Percentiles rank a stretch among this genome's conserved stretches.
These are phyloP conservation scores for Serranus cabrilla DNA, from an alignment of 2,797 vertebrate species.

Conservation along the genomic window DNA sequence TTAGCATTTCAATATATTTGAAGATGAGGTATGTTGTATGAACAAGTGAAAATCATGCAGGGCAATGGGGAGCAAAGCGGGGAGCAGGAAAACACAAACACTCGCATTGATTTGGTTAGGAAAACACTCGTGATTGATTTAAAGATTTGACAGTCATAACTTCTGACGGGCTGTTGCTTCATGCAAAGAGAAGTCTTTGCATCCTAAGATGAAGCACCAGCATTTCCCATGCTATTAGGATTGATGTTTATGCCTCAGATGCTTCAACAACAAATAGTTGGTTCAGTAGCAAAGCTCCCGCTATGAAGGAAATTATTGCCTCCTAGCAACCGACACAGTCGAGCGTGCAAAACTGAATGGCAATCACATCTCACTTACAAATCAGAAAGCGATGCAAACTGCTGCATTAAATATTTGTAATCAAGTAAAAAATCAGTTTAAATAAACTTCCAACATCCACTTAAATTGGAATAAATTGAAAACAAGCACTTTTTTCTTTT, in stretches of 20 bases:
- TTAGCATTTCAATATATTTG: slow-evolving; percentile 68
- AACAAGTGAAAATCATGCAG: slow-evolving; percentile 62
- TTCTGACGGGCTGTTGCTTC: slow-evolving; percentile 67
- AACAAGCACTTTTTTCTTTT: slow-evolving; percentile 38
- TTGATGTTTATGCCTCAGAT: slow-evolving; percentile 80
- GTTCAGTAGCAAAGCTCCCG: slow-evolving; percentile 70
- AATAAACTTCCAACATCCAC: slow-evolving; percentile 53
- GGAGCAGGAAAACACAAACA: slow-evolving; percentile 54
- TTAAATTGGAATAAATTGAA: slow-evolving; percentile 54
- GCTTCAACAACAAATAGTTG: slow-evolving; percentile 77
- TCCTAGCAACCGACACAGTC: slow-evolving; percentile 69
- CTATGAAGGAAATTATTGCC: slow-evolving; percentile 77
- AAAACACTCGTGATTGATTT: slow-evolving; percentile 72
- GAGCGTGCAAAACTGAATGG: slow-evolving; percentile 67
- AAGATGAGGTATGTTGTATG: slow-evolving; percentile 45
- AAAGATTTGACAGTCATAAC: slow-evolving; percentile 71
- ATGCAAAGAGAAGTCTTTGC: slow-evolving; percentile 61
- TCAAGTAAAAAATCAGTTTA: slow-evolving; percentile 67
- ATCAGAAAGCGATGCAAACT: slow-evolving; percentile 72
- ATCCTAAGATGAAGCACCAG: slow-evolving; percentile 67
- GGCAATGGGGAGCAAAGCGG: slow-evolving; percentile 37
- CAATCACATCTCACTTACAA: slow-evolving; percentile 78
- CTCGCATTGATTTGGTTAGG: slow-evolving; percentile 51
- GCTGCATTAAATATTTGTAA: slow-evolving; percentile 75
- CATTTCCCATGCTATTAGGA: slow-evolving; percentile 71